Conservation (phyloP, 2,113 vertebrate genomes). For the Aegithalos caudatus region DNA sequence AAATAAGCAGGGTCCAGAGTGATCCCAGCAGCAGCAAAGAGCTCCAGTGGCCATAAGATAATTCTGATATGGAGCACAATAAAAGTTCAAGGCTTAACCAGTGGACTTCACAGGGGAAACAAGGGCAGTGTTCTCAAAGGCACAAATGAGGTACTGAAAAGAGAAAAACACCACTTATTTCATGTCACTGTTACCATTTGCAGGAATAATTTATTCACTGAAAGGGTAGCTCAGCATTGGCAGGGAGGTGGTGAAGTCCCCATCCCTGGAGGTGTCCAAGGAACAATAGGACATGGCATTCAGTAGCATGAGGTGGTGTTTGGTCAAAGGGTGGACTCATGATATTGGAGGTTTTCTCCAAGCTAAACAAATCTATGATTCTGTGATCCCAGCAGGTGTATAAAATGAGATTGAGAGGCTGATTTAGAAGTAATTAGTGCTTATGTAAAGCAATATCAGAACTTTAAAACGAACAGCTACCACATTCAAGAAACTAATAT, state of each 20-base stretch:
- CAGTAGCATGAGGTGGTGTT: neutral
- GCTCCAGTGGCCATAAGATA: neutral
- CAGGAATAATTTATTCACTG: neutral
- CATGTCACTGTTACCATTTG: neutral
- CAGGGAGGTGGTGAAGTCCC: too few species aligned
- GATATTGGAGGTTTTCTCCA: neutral
- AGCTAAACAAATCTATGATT: neutral
- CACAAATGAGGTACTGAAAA: neutral
- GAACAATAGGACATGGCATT: neutral
- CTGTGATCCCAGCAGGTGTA: neutral
- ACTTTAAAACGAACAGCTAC: neutral
- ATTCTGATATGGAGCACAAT: neutral
- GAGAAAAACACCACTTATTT: neutral
- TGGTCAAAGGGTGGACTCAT: neutral
- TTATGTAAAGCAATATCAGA: fast-evolving
- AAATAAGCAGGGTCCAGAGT: neutral
- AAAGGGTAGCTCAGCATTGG: neutral
- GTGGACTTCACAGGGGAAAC: fast-evolving
- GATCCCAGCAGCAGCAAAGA: neutral
- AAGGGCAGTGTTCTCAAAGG: neutral
- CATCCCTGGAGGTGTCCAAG: neutral
- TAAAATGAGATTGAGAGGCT: neutral
- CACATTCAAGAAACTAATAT: neutral
- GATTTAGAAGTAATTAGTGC: neutral
- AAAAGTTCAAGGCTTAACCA: neutral